Evolutionary conservation across 2,797 vertebrate genomes (phyloP), one percentile per base, ranked within the genome.

Genomic region (Tokudaia muenninki): DNA sequence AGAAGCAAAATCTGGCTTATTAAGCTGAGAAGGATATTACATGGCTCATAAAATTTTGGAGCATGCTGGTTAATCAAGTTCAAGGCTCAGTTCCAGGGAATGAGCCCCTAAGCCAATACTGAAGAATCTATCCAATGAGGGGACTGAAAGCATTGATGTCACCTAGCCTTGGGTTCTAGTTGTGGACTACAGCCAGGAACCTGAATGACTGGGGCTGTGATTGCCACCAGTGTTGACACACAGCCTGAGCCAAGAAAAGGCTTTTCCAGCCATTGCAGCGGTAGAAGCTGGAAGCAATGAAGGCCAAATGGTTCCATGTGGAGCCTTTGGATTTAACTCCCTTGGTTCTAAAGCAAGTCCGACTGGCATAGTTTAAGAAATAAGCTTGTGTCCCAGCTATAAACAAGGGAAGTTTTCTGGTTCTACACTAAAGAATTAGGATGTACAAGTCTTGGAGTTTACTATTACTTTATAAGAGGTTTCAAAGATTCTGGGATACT

Each of bases 1-100:
- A 94, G 67, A 94, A 96, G 86, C 24, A 24, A 90, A 91, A 88
- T 93, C 78, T 97, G 80, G 83, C 81, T 92, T 89, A 95, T 97
- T 96, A 96, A 92, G 37, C n/a, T 88, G 83, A 70, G 78, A 93
- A 87, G 26, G 52, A 90, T 94, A 86, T 94, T 92, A 75, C 24
- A n/a, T 83, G 88, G 74, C 57, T 97, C 81, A 94, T 94, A 82
- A 94, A 89, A 83, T 79, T 92, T 87, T 86, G 72, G 92, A 95
- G 41, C 22, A 77, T 63, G 61, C 59, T 94, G 87, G 55, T 72
- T 92, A 78, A 87, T 78, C 77, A 57, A 91, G 61, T 79, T 63
- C 77, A 87, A 93, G 87, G 47, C 75, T 93, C 61, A 82, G 77
- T 92, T 87, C 87, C 61, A 93, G 50, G 67, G 41, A 81, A 2